Base-by-base conservation (phyloP, 1,140 invertebrate genomes). In the Panonychus citri region DNA sequence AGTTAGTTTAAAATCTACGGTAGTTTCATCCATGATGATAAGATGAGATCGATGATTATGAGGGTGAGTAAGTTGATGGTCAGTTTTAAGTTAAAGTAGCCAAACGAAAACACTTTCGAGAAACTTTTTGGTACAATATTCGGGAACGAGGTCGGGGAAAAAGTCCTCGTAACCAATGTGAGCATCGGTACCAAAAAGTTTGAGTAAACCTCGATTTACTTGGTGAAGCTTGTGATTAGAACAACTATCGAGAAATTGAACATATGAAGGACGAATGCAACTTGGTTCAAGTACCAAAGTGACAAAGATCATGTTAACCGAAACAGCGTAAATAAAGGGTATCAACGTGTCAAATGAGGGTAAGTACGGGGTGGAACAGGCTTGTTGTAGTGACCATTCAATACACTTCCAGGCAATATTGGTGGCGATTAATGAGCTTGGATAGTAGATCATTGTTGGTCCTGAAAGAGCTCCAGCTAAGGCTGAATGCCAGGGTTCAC, bases 271-370 rank as follows among this genome's bases (percentile, higher is more conserved):
- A 62, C 83, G 73, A 40, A 87, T 66, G 64, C 78, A 80, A 57
- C 81, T 77, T 13, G 83, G 82, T 66, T 86, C 83, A 53, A 85
- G 59, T 28, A 85, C 75, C 59, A 80, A 58, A 39, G 77, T 78
- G 70, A 85, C 82, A 65, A 86, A 85, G 17, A 85, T 71, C 61
- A 83, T 68, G 25, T 81, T 80, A 7, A 83, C 85, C 59, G 81
- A 82, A 61, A 82, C 70, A 55, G 80, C 78, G 65, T 86, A 85
- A 17, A 85, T 69, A 46, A 83, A 72, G 21, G 78, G 69, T 17
- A 51, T 19, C 2, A 51, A 10, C 55, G 79, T 79, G 57, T 77
- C 74, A 30, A 77, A 78, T 24, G 55, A 28, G 21, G 57, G 57
- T 8, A 59, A 25, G 1, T 56, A 17, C 13, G 55, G 54, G 37